Conservation (phyloP, 2,113 vertebrate genomes). For the Sigmodon hispidus region DNA sequence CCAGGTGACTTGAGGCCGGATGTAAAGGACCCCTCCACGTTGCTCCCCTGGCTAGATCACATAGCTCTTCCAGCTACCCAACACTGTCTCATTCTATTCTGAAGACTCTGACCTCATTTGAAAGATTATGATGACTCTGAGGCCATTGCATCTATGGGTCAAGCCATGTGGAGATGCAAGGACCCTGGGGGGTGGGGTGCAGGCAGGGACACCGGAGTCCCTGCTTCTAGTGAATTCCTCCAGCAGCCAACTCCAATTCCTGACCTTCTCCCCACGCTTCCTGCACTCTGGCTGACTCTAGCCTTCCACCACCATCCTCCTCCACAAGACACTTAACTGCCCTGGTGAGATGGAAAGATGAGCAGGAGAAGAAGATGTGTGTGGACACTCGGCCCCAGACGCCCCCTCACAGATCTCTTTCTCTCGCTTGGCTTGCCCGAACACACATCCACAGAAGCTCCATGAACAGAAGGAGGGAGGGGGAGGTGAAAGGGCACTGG, state of each 20-base stretch:
- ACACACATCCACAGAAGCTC: neutral
- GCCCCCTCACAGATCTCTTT: constrained; percentile 37
- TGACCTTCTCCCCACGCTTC: constrained; percentile 35
- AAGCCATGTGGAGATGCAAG: fast-evolving
- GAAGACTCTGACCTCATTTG: neutral
- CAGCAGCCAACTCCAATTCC: neutral
- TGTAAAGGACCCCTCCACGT: constrained; percentile 23
- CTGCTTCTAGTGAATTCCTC: neutral
- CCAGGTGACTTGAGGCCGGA: constrained; percentile 48
- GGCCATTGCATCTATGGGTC: neutral
- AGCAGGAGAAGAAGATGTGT: constrained; percentile 74
- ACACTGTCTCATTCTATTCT: neutral
- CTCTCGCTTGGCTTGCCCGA: neutral
- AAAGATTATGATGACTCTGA: neutral
- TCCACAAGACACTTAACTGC: constrained; percentile 47
- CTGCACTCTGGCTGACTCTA: constrained; percentile 19
- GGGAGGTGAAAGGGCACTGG: neutral
- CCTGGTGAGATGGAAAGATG: constrained; percentile 25
- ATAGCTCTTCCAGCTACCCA: neutral
- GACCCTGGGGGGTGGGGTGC: neutral
- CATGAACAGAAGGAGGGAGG: neutral
- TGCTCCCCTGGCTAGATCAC: neutral
- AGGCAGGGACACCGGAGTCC: neutral
- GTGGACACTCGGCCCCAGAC: constrained; percentile 43
- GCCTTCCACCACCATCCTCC: neutral